Percentiles rank a stretch among this genome's conserved stretches.
Evolutionary conservation across 2,888 invertebrate genomes (phyloP).

Genomic region (Dyspetes luteomarginatus): DNA sequence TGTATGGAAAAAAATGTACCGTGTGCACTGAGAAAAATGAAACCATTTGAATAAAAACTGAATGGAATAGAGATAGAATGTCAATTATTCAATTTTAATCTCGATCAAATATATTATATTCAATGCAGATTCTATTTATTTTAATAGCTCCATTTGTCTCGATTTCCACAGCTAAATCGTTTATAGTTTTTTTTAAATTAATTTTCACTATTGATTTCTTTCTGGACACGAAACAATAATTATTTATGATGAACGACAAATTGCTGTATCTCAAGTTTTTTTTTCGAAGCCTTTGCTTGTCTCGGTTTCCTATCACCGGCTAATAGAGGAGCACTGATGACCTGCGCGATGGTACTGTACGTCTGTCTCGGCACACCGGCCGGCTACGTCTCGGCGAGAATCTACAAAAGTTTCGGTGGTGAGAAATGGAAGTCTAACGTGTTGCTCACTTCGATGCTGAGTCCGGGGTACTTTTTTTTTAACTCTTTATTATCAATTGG

Average conservation of each 20-base stretch:
- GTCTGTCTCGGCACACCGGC: constrained; percentile 98
- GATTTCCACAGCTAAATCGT: too few relatives aligned
- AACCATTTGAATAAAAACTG: too few relatives aligned
- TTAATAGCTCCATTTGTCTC: too few relatives aligned
- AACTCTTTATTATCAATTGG: background rate
- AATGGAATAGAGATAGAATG: too few relatives aligned
- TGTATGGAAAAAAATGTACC: too few relatives aligned
- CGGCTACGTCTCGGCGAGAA: constrained; percentile 97
- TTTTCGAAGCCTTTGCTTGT: constrained; percentile 94
- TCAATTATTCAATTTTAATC: too few relatives aligned
- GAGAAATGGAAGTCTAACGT: constrained; percentile 99
- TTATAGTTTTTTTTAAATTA: too few relatives aligned
- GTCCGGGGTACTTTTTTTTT: constrained; percentile 91
- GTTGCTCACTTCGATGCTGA: constrained; percentile 96
- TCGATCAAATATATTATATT: too few relatives aligned
- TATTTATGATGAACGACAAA: constrained; percentile 26
- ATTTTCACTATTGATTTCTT: background rate
- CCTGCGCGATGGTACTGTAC: constrained; percentile 97
- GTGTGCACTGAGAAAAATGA: too few relatives aligned
- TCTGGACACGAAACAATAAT: background rate
- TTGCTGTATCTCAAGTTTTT: constrained; percentile 32
- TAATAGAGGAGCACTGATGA: constrained; percentile 99
- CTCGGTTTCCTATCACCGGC: constrained; percentile 99
- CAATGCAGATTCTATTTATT: too few relatives aligned
- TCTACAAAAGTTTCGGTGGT: constrained; percentile 99